Evolutionary conservation across 2,113 vertebrate genomes (phyloP), one percentile per base, ranked within the genome.

Genomic region (Chloebia gouldiae): DNA sequence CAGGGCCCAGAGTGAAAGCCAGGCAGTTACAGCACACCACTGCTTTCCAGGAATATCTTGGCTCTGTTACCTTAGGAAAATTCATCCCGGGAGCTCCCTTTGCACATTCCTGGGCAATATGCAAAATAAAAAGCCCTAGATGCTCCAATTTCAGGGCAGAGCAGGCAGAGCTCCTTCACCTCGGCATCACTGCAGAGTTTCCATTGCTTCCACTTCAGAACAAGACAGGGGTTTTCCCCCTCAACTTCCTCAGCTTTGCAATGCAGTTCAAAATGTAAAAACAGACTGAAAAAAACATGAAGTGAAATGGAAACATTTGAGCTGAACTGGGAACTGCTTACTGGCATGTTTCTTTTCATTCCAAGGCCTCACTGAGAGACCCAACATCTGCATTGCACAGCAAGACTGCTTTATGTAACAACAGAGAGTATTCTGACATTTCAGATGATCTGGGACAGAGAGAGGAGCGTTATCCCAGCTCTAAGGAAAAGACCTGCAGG

Each of bases 21-120:
- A n/a, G 47, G 79, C 81, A 47, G 18, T 30, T 16, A 15, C 39
- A 61, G 82, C 75, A 45, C 71, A 49, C 15, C 23, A 3, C 72
- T 81, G 76, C 93, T 93, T 80, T 93, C 95, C 92, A 96, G 79
- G 90, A 88, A 92, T 6, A 65, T 30, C 71, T 17, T 93, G 82
- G 82, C 59, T 81, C 72, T n/a, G 4, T 37, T 8, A 68, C 50
- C 50, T 63, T 66, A 54, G 10, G 71, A 90, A 71, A 79, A 61
- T 27, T 28, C 3, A 0, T 70, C 59, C 79, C 60, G 59, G 71
- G 79, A 82, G 64, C 37, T 88, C 45, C 73, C 49, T 90, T 47
- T 63, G 54, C 85, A 73, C 56, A 53, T 66, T 86, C 72, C 86
- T 59, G 76, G 79, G 20, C 59, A 63, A 57, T 14, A 71, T 2